Evolutionary conservation across 2,888 invertebrate genomes (phyloP), one percentile per base, ranked within the genome.

Genomic region (Cactoblastis cactorum): DNA sequence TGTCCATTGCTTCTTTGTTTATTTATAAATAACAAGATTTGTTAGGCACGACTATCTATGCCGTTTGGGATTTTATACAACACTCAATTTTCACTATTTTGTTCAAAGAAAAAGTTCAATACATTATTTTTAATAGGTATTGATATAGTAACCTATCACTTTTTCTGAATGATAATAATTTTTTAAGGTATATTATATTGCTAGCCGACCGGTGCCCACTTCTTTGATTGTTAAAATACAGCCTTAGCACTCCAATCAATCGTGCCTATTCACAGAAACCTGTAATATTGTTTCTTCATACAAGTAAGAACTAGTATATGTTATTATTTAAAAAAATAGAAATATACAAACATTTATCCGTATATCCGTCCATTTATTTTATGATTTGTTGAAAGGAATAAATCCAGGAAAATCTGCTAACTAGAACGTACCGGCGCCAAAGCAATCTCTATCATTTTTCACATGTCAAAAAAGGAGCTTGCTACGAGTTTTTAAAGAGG

Each of bases 11-110:
- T 41, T 50, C 38, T 39, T 51, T 47, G 49, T 52, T 60, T 60
- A 54, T 56, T 60, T 58, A 56, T 54, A 35, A 6, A 49, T 52
- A 54, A 53, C 52, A 49, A 52, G 56, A 52, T 53, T 56, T 56
- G 41, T 32, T 33, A 41, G 8, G 8, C 22, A 1, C 14, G 14
- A 8, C 41, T 24, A 24, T 24, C 15, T 8, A 24, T 17, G 28
- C 43, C 28, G 43, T 32, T 28, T 43, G 28, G 28, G 14, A 12
- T 22, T 41, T 22, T 19, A 39, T n/a, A 22, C 19, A n/a, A 41
- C 5, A 39, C n/a, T n/a, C n/a, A n/a, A n/a, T 6, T 9, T 28
- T 22, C 28, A 6, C 28, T 28, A 9, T n/a, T n/a, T n/a, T n/a
- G n/a, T n/a, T n/a, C n/a, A n/a, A n/a, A n/a, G n/a, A n/a, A n/a